A percentile compares a stretch with the other conserved stretches of the same genome.
Evolutionary conservation across 2,888 invertebrate genomes (phyloP).

Genomic region (Tricholauxania praeusta): DNA sequence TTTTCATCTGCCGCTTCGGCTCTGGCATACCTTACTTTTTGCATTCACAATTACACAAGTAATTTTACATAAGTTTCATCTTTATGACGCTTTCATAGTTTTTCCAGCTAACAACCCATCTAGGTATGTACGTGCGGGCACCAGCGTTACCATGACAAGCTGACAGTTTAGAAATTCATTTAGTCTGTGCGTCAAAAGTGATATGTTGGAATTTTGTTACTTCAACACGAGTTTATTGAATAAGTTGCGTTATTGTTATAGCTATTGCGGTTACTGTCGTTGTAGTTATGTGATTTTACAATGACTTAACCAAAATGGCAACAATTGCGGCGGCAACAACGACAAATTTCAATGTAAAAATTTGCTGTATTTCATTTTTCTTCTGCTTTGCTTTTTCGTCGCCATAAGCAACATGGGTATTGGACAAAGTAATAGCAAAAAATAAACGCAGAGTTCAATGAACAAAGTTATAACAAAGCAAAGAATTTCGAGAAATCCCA

Average conservation of each 20-base stretch:
- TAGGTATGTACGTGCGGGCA: not conserved
- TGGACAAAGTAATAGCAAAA: no score
- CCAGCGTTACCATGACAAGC: constrained; percentile 6
- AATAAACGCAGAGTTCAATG: not conserved
- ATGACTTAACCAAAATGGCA: constrained; percentile 4
- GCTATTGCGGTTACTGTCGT: not conserved
- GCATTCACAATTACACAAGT: no score
- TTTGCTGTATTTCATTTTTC: not conserved
- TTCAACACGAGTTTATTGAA: not conserved
- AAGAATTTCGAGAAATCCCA: not conserved
- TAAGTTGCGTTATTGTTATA: constrained; percentile 6
- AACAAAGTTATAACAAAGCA: not conserved
- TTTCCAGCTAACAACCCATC: no score
- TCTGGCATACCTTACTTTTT: no score
- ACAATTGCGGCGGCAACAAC: not conserved
- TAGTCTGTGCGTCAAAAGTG: constrained; percentile 6
- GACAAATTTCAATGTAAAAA: not conserved
- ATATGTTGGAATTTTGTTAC: constrained; percentile 21
- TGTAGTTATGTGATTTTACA: constrained; percentile 14
- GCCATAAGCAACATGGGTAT: not conserved
- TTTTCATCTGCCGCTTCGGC: not conserved
- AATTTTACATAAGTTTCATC: no score
- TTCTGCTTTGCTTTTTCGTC: not conserved
- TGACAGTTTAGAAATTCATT: not conserved
- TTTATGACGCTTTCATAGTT: not conserved